Evolutionary conservation across 1,140 invertebrate genomes (phyloP), one percentile per base, ranked within the genome.

Genomic region (Camponotus pennsylvanicus): DNA sequence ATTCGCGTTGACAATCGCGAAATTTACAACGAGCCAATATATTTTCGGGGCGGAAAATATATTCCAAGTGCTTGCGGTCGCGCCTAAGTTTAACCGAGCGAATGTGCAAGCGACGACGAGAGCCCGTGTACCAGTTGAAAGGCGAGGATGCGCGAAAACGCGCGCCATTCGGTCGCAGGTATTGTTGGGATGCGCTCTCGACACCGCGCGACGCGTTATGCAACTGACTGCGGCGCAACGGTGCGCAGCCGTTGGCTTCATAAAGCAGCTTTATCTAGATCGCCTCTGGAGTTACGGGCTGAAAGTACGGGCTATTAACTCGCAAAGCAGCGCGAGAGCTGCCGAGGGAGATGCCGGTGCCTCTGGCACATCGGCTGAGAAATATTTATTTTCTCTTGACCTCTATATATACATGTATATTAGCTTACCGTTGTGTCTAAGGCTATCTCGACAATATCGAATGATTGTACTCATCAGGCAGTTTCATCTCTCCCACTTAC

Each of bases 251-350:
- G 70, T 71, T 40, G 83, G 86, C 86, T 92, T 90, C 90, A 90
- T 92, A 89, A 92, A 92, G 86, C 88, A 88, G 70, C 77, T 90
- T 88, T 91, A 92, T 92, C 91, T 92, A 86, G 91, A 92, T 90
- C 87, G 90, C 73, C 84, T 66, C 42, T 40, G 69, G 45, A 91
- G 88, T 92, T 91, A 92, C 86, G 85, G 70, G 57, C 71, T 83
- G 52, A 88, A 92, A 88, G 91, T 90, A 92, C 84, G 69, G 84
- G 84, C 89, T 92, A 92, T 92, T 92, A 92, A 91, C 82, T 91
- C 86, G 89, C 76, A 64, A 86, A 76, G 57, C 77, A 63, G 69
- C 70, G 86, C 32, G 85, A 66, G 76, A 78, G 63, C 57, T 27
- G 34, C 3, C 27, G 69, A 57, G 21, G 5, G 37, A 82, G 57